Evolutionary conservation across 2,113 vertebrate genomes (phyloP).

Genomic region (Eubucco bourcierii): DNA sequence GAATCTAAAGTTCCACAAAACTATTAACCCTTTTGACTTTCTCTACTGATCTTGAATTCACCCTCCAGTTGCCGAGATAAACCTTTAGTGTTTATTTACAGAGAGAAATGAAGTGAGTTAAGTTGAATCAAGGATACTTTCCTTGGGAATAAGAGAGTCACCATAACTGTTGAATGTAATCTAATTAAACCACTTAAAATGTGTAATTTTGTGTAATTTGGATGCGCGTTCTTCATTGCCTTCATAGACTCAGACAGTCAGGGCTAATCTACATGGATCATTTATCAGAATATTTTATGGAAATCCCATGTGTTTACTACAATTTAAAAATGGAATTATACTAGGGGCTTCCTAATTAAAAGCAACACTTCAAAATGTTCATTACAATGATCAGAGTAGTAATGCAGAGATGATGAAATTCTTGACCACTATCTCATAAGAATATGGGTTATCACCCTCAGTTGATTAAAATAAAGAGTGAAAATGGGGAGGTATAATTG

Average conservation of each 20-base stretch:
- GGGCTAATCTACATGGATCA: neutral
- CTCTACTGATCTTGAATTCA: neutral
- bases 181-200: neutral
- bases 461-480: neutral
- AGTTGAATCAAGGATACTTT: neutral
- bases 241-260: neutral
- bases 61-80: neutral
- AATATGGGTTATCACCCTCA: neutral
- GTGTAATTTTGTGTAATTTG: neutral
- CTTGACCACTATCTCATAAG: neutral
- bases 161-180: neutral
- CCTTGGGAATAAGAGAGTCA: neutral
- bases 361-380: neutral
- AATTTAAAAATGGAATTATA: neutral
- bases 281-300: neutral
- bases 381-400: neutral
- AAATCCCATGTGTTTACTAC: neutral
- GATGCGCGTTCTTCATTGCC: neutral
- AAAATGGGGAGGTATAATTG: neutral
- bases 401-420: neutral
- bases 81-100: neutral
- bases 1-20: neutral
- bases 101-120: neutral
- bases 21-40: neutral
- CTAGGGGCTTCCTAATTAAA: neutral